Evolutionary conservation across 2,797 vertebrate genomes (phyloP), one percentile per base, ranked within the genome.

Genomic region (Pygocentrus nattereri): DNA sequence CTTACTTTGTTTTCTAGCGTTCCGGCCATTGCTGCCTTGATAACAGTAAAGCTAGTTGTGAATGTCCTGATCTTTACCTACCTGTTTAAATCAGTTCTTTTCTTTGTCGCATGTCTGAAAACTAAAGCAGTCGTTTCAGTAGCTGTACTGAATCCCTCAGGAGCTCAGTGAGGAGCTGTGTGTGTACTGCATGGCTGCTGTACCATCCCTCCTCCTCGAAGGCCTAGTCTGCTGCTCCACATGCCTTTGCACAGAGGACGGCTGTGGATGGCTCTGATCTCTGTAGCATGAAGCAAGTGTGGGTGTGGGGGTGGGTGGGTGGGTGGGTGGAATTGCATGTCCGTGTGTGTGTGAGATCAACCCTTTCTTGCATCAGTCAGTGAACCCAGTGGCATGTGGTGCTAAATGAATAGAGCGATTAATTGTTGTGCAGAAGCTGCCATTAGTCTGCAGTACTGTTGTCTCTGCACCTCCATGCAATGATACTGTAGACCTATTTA

Each of bases 61-160:
- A 23, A 10, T 7, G 11, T 2, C 7, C 54, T 11, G n/a, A 19
- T 23, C n/a, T 44, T 44, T 44, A 38, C 34, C 34, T 10, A 4
- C 41, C 41, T 44, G 41, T 44, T 58, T 11, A 58, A 21, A 5
- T 21, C 21, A n/a, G 56, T 61, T 62, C 21, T 49, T 64, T 76
- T 79, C 47, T 70, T 74, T 75, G 78, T 74, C 18, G 65, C 44
- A 2, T 72, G 58, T 65, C 65, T 50, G 78, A 76, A n/a, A n/a
- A 76, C 75, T 27, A 38, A 65, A 74, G n/a, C 65, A 52, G 71
- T 67, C 50, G 56, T 79, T 54, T 72, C 72, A 73, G 61, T 68
- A 72, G 19, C n/a, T 38, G 52, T 58, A 25, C 47, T 25, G 47
- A 56, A 47, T 74, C 69, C 77, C 65, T 30, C 30, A 59, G 62